Base-by-base conservation (phyloP, 2,797 vertebrate genomes). In the Bradypodion ventrale region DNA sequence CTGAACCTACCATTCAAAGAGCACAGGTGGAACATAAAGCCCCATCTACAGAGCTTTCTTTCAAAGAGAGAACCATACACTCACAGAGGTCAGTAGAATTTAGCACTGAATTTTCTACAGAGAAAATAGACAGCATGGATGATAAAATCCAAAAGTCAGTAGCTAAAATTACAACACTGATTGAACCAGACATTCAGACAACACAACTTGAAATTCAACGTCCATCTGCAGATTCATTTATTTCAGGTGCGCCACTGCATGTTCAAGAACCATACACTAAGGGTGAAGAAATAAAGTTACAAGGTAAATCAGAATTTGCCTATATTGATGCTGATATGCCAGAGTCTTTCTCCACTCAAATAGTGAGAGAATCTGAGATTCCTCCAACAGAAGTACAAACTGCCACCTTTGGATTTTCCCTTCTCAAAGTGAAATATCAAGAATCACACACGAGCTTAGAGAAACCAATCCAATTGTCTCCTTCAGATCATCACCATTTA, bases 341-440 rank as follows among this genome's bases (percentile, higher is more conserved):
- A 2, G 75, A 86, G 75, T 83, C 89, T 6, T 88, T 92, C 59
- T 90, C 90, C 23, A 90, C 94, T 56, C 90, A 89, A 89, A 93
- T 94, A n/a, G 37, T 96, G 70, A 93, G 92, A 88, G 94, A 93
- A 62, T 94, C 94, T 1, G 95, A 96, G 87, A 89, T 95, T 85
- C 90, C 94, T 0, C 78, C 83, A 0, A 76, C 94, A 13, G 87
- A 93, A 70, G 60, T 94, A 56, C 91, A 93, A 90, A 94, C 69
- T 7, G 92, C 96, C 59, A 27, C 94, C 15, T 92, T 94, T 2
- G 96, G 95, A 1, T 96, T 97, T 86, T 96, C 96, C 13, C 37
- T 95, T 88, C 82, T 95, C 1, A 96, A 95, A 87, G 86, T 44
- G 0, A 95, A 93, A 80, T 59, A 94, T 60, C 93, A 94, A 19